Base-by-base conservation (phyloP, 2,113 vertebrate genomes). In the Jaculus jaculus region DNA sequence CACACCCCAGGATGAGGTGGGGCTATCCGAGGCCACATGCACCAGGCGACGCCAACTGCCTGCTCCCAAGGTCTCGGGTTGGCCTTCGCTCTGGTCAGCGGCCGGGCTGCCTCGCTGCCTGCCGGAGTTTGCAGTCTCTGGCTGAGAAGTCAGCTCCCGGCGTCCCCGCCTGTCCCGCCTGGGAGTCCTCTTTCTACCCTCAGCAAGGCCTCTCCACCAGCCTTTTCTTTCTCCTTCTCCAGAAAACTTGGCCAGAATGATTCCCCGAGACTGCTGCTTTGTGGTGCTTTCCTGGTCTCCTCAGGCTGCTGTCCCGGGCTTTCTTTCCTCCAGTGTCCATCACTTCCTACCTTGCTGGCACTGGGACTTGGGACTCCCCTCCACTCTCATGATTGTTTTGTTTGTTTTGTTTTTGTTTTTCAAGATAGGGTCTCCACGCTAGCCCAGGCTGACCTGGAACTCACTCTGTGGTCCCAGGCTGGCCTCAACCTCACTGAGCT, bases 31-130 rank as follows among this genome's bases (percentile, higher is more conserved):
- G 96, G 95, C 83, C 94, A 88, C 61, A 30, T 15, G 85, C 75
- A 23, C 51, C 66, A 28, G 42, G 61, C 60, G 28, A 73, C 37
- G 71, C 79, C 96, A 94, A 96, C 96, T 84, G 96, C 85, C 82
- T 84, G 28, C 42, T 95, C 88, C 94, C 94, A 96, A 96, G 95
- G 96, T 83, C 94, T 95, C 74, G 82, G 28, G 78, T 86, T 94
- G 89, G 94, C 80, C 93, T 96, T 95, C 92, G 47, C 89, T 60
- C 88, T 51, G 34, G 39, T 72, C 42, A 54, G 42, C 28, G 1
- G 78, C 54, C 26, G 18, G 24, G 26, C 68, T 42, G 69, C 12
- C 78, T n/a, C 66, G 16, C 85, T 63, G 63, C 93, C 85, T 63
- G 63, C 93, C 0, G 0, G 39, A 75, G 87, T 26, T 39, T 32